These are phyloP conservation scores for Neolamprologus fasciatus DNA, from an alignment of 2,113 vertebrate genomes.

Conservation along the genomic window DNA sequence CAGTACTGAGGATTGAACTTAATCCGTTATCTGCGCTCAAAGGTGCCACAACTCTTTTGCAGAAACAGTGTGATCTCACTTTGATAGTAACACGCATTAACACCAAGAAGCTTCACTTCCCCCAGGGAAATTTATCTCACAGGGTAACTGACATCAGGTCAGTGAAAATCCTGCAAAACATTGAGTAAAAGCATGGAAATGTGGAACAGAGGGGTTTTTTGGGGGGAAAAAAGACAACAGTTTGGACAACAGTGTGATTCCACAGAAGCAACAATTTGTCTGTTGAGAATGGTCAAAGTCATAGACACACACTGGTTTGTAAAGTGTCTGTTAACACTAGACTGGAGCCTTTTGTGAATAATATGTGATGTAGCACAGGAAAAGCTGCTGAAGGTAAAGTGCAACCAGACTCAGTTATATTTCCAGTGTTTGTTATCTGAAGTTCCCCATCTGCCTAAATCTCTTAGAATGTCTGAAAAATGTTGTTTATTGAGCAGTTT, in stretches of 20 bases:
- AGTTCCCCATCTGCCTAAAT: neutral
- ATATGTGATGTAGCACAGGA: neutral
- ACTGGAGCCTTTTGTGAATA: neutral
- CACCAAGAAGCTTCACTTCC: neutral
- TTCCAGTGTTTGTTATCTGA: neutral
- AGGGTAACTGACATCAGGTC: neutral
- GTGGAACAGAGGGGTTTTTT: rapidly evolving
- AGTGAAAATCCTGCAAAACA: neutral
- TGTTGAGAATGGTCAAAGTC: neutral
- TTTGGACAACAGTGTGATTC: neutral
- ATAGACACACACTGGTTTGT: neutral
- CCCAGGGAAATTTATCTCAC: neutral
- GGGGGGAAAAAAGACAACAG: rapidly evolving
- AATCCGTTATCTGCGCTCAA: neutral
- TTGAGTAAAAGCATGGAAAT: neutral
- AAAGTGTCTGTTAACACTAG: neutral
- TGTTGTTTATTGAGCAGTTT: neutral
- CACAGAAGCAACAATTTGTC: neutral
- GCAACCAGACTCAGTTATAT: neutral
- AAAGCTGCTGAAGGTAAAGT: neutral
- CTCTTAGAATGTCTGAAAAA: neutral
- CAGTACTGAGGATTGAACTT: neutral
- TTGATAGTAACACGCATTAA: neutral
- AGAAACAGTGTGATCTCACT: neutral
- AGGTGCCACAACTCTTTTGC: neutral